Percentiles rank a stretch among this genome's conserved stretches.
Evolutionary conservation across 2,797 vertebrate genomes (phyloP).

Genomic region (Bovichtus diacanthus): DNA sequence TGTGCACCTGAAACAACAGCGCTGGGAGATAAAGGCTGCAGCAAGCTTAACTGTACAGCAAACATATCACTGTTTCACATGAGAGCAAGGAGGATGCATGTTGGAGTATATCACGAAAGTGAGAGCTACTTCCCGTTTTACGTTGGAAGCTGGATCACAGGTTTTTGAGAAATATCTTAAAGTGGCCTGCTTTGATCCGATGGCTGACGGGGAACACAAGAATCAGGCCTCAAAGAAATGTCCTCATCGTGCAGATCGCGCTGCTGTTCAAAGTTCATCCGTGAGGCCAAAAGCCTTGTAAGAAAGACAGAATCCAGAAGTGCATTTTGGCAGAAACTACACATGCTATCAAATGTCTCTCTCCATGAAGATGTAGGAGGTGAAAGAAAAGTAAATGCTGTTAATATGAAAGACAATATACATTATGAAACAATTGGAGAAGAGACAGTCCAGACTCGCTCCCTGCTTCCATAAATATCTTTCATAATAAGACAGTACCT

Average conservation of each 20-base stretch:
- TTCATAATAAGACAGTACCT: conserved; percentile 3
- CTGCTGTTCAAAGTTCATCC: conserved; percentile 21
- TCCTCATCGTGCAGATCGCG: neutral
- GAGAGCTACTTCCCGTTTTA: neutral
- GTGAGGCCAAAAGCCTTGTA: conserved; percentile 25
- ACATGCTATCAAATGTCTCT: conserved; percentile 50
- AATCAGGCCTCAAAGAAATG: neutral
- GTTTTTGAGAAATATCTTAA: neutral
- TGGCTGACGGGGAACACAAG: neutral
- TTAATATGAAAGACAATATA: neutral
- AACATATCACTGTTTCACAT: conserved; percentile 22
- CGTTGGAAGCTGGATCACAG: neutral
- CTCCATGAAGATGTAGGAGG: too few relatives aligned
- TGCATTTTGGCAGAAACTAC: conserved; percentile 7
- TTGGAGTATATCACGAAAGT: neutral
- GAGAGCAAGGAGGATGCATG: neutral
- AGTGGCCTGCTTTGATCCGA: neutral
- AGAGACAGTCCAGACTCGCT: conserved; percentile 10
- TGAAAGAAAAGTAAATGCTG: neutral
- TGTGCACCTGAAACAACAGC: conserved; percentile 78
- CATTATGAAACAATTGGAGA: conserved; percentile 13
- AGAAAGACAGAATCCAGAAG: conserved; percentile 60
- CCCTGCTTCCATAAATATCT: conserved; percentile 23
- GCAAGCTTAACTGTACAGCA: conserved; percentile 17
- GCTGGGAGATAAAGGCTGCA: conserved; percentile 45